Percentiles rank a stretch among this genome's conserved stretches.
phyloP scores from a whole-genome alignment of 64 coral and sea anemone species.

The Pocillopora verrucosa region DNA sequence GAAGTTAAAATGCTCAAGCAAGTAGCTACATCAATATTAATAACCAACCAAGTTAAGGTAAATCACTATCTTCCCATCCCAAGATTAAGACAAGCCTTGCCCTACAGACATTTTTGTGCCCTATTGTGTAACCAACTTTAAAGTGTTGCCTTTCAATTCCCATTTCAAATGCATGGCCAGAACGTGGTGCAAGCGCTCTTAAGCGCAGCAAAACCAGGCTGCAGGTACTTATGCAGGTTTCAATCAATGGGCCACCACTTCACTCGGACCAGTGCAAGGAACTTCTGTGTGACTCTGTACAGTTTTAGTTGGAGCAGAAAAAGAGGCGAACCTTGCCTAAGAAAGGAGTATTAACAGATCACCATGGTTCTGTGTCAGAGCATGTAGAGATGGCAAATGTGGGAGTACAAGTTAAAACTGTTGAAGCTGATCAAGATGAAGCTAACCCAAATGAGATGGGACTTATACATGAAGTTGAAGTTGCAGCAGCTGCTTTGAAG shows the following conservation, averaged over 20 bases:
- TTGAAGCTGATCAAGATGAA: constrained; percentile 27
- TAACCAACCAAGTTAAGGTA: no score
- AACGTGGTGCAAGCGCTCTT: constrained; percentile 16
- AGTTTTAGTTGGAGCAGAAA: constrained; percentile 26
- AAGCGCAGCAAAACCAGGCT: constrained; percentile 11
- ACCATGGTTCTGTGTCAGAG: constrained; percentile 2
- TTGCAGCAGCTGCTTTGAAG: constrained; percentile 21
- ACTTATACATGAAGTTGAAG: constrained; percentile 6
- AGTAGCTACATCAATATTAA: no score
- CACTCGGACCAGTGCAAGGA: constrained; percentile 31
- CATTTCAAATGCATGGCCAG: constrained; percentile 20
- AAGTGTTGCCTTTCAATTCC: constrained; percentile 31
- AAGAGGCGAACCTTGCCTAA: constrained; percentile 29
- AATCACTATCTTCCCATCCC: no score
- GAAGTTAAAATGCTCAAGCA: no score
- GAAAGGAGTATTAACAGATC: constrained; percentile 29
- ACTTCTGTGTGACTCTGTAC: constrained; percentile 13
- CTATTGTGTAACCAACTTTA: constrained; percentile 15
- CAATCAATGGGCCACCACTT: constrained; percentile 41
- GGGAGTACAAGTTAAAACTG: constrained; percentile 7
- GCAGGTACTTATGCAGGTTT: constrained; percentile 40
- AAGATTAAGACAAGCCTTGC: no score
- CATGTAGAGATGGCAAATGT: constrained; percentile 29
- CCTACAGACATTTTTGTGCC: constrained; percentile 31
- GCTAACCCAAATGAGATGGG: constrained; percentile 11